Base-by-base conservation (phyloP, 1,140 invertebrate genomes). In the Drosophila oshimai region DNA sequence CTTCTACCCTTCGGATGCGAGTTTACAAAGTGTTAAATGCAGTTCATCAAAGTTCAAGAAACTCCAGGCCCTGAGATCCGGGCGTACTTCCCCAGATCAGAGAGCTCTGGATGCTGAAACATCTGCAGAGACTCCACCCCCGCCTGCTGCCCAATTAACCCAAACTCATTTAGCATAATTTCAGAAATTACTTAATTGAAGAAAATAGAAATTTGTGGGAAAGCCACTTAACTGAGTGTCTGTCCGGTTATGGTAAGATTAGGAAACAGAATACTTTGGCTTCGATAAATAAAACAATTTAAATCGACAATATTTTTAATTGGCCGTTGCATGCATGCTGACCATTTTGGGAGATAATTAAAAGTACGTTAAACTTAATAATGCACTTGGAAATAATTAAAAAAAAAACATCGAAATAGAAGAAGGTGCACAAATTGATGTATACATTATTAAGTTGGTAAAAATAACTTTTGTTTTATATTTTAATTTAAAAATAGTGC, bases 151-250 rank as follows among this genome's bases (percentile, higher is more conserved):
- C 41, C 72, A 86, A 76, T 87, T 86, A 61, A 87, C 80, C 75
- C 81, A 69, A 67, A 80, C 81, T 73, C 81, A 80, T 80, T 86
- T 73, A 51, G 61, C 76, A 86, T 80, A 86, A 86, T 86, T 87
- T 68, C 10, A 47, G 41, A 75, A 76, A 86, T 86, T 86, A 87
- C 64, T 74, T 78, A 86, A 86, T 86, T 86, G 81, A 76, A 55
- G 39, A 68, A 55, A 64, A 60, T 65, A 68, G 61, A 60, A 75
- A 86, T 73, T 80, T 84, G 77, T 74, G 55, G 42, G 53, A 70
- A 60, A 68, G 37, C 24, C 61, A 67, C 42, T 64, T 64, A 57
- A 47, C 18, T n/a, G 34, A 17, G 20, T 36, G 49, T 55, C 13
- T 24, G 12, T 29, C 51, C 51, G 42, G 26, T 44, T 29, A 17